Percentiles rank a stretch among this genome's conserved stretches.
Conservation (phyloP, 2,797 vertebrate species). For the Ciconia nigra region DNA sequence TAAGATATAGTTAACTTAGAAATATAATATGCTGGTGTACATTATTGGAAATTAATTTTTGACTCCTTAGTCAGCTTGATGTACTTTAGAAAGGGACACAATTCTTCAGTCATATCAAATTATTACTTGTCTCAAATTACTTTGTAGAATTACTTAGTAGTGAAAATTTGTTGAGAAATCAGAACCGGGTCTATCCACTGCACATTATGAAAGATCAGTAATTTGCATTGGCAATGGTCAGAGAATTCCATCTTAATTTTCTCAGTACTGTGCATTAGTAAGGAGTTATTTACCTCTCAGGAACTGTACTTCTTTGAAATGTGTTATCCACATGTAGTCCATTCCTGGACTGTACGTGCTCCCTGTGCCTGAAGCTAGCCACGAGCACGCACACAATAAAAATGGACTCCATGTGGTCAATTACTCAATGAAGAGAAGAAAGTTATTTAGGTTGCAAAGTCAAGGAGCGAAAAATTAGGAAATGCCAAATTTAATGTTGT, state of each 20-base stretch:
- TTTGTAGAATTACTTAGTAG: not conserved
- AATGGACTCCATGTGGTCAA: constrained; percentile 43
- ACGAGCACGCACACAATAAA: not conserved
- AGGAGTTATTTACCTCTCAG: constrained; percentile 16
- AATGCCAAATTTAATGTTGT: not conserved
- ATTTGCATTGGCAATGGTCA: not conserved
- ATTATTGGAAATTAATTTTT: not conserved
- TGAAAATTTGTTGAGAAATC: not conserved
- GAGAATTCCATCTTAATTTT: not conserved
- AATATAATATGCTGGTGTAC: not conserved
- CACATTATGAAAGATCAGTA: not conserved
- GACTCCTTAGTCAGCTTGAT: not conserved
- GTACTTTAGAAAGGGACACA: not conserved
- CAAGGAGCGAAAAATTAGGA: constrained; percentile 4
- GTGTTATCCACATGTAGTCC: constrained; percentile 44
- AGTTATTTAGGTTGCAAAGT: constrained; percentile 6
- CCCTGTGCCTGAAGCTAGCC: constrained; percentile 7
- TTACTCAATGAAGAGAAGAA: constrained; percentile 6
- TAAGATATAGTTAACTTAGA: not conserved
- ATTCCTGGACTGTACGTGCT: constrained; percentile 21
- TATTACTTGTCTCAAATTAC: not conserved
- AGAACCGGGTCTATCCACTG: not conserved
- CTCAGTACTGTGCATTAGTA: not conserved
- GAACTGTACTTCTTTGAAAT: constrained; percentile 20
- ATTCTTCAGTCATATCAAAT: not conserved